Evolutionary conservation across 2,113 vertebrate species (phyloP).

Genomic region (Sclerurus mexicanus): DNA sequence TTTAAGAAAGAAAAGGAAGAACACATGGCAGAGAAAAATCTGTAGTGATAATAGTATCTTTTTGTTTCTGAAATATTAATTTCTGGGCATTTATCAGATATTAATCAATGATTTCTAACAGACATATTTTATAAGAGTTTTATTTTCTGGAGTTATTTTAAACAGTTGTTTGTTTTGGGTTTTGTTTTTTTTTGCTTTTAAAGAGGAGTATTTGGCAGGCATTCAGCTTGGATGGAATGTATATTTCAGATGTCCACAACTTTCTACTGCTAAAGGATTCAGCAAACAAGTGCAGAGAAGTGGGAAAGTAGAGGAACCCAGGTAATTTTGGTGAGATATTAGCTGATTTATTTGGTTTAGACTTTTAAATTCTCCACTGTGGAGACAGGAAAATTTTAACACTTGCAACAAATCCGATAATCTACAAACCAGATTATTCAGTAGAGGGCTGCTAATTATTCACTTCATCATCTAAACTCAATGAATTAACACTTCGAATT

Average conservation of each 20-base stretch:
- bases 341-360: neutral
- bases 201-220: neutral
- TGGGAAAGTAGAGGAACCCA: neutral
- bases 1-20: neutral
- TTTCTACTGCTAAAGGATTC: neutral
- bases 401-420: neutral
- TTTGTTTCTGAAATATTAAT: neutral
- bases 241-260: neutral
- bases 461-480: neutral
- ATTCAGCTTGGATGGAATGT: neutral
- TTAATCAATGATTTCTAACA: neutral
- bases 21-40: neutral
- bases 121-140: neutral
- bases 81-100: neutral
- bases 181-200: neutral
- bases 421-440: neutral
- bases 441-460: neutral
- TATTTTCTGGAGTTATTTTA: neutral
- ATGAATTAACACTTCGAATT: neutral
- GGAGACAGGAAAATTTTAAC: neutral
- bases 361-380: neutral
- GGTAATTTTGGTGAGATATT: neutral
- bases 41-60: neutral
- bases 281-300: neutral
- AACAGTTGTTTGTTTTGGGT: neutral